These are phyloP conservation scores for Triops cancriformis DNA, from an alignment of 1,140 invertebrate species.

Conservation along the genomic window DNA sequence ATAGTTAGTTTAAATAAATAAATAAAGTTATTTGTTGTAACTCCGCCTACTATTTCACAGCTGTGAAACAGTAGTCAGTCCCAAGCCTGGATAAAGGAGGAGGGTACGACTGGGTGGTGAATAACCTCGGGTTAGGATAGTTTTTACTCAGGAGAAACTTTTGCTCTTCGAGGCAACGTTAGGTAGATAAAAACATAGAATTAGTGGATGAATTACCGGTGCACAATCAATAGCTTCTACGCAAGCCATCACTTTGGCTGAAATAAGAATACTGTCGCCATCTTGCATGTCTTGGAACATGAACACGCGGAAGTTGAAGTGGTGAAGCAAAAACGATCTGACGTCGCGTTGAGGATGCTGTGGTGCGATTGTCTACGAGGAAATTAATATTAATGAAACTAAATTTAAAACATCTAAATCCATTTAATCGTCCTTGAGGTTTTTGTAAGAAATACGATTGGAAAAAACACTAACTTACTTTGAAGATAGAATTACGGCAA, in stretches of 20 bases:
- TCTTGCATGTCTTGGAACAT: constrained; percentile 58
- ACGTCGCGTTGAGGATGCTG: constrained; percentile 43
- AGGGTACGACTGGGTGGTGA: too few species aligned
- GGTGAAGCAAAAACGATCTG: constrained; percentile 41
- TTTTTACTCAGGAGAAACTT: too few species aligned
- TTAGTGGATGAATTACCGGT: constrained; percentile 20
- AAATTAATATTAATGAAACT: neutral
- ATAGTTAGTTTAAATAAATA: too few species aligned
- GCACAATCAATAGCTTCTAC: constrained; percentile 50
- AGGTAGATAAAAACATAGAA: neutral
- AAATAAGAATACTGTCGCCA: constrained; percentile 52
- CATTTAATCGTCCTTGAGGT: too few species aligned
- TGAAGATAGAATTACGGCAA: constrained; percentile 50
- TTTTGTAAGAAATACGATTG: too few species aligned
- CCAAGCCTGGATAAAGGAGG: too few species aligned
- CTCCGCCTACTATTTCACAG: too few species aligned
- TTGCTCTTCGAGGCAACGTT: too few species aligned
- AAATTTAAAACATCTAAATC: too few species aligned
- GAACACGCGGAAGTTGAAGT: constrained; percentile 52
- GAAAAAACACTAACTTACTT: constrained; percentile 29
- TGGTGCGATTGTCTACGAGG: constrained; percentile 37
- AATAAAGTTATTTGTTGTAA: too few species aligned
- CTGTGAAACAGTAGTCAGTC: too few species aligned
- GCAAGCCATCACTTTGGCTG: constrained; percentile 51
- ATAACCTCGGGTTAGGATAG: too few species aligned